Evolutionary conservation across 2,113 vertebrate genomes (phyloP), one percentile per base, ranked within the genome.

Genomic region (Hippoglossus stenolepis): DNA sequence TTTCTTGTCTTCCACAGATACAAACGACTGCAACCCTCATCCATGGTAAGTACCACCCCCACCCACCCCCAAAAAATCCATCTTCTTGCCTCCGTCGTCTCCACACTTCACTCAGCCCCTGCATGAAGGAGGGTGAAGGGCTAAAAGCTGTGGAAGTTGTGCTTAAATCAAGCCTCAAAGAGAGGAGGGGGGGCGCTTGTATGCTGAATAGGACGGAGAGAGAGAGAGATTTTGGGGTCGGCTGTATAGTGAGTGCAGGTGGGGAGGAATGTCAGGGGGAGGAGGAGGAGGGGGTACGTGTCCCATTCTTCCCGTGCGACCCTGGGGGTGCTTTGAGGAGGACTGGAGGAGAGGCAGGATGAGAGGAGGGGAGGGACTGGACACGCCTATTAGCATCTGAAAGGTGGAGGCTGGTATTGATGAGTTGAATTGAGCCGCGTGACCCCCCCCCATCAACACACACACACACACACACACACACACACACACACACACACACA

Each of bases 11-110:
- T 57, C 38, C 0, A 84, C 93, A 99, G 98, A 99, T 83, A 97
- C 94, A 73, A 97, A 99, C 7, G 97, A 99, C 90, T 99, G 98
- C 93, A 97, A 96, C 88, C 96, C 98, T 83, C 95, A 97, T 85
- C 98, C 97, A 3, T 99, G 98, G 98, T 99, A 94, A 92, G 97
- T 95, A n/a, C 53, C 24, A 20, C 35, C 4, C n/a, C 11, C 35
- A 9, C 67, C 18, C 45, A 17, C 60, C 53, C 11, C 58, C 23
- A 24, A 21, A 8, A 54, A 54, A 51, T 15, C 47, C 17, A 54
- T n/a, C 8, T 18, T 4, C 20, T n/a, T 49, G 2, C 64, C 64
- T 38, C 80, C 68, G 23, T 76, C 73, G n/a, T 64, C 72, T 56
- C 53, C 61, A 75, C 79, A 71, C 86, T 75, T 82, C 80, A 87